Percentiles rank a stretch among this genome's conserved stretches.
Conservation (phyloP, 2,113 vertebrate genomes). For the Cochlearius cochlearius region DNA sequence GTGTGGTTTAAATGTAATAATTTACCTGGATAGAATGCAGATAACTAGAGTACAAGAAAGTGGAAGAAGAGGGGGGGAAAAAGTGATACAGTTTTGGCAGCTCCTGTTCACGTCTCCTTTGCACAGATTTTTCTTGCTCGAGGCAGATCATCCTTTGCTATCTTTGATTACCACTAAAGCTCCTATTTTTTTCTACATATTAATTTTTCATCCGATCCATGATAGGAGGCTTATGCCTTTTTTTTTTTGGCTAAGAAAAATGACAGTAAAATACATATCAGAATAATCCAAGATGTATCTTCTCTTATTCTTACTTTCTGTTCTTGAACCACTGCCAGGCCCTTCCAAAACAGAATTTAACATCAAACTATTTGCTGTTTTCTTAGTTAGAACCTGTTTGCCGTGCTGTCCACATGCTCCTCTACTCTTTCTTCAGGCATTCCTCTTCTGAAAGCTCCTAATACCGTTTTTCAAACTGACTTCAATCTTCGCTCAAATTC, state of each 20-base stretch:
- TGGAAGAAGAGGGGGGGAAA: background rate
- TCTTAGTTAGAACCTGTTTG: background rate
- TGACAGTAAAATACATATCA: background rate
- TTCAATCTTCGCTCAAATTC: background rate
- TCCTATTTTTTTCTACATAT: background rate
- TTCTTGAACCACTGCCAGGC: background rate
- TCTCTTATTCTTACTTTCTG: background rate
- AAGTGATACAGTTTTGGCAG: background rate
- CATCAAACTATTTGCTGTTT: background rate
- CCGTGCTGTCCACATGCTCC: background rate
- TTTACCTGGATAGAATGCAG: background rate
- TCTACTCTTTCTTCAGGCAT: background rate
- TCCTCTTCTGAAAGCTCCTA: background rate
- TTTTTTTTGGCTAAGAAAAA: background rate
- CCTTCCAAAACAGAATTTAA: background rate
- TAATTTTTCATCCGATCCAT: background rate
- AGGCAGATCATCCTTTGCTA: background rate
- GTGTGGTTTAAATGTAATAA: background rate
- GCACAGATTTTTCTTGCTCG: background rate
- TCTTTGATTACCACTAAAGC: background rate
- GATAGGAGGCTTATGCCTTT: background rate
- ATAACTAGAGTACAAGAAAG: background rate
- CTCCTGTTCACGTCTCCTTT: background rate
- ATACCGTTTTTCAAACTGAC: background rate
- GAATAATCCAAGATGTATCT: background rate